Evolutionary conservation across 2,113 vertebrate genomes (phyloP).

Genomic region (Hystrix cristata): DNA sequence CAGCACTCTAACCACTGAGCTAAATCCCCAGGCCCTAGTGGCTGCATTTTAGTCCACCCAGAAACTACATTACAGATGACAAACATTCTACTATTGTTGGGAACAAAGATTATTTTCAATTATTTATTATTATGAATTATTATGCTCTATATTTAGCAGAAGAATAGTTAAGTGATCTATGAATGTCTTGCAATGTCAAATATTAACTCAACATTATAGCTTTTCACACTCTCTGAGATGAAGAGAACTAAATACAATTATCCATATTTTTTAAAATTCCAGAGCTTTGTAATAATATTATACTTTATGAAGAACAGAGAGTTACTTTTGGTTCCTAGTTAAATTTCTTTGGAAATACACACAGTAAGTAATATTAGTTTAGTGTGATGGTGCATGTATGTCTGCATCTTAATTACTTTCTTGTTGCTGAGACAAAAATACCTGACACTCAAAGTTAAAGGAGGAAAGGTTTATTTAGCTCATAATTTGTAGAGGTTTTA

Average conservation of each 20-base stretch:
- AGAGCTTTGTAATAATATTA: not conserved
- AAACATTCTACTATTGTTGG: not conserved
- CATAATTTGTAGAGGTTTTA: no score
- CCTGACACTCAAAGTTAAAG: no score
- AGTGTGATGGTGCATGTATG: not conserved
- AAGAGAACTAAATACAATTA: constrained; percentile 32
- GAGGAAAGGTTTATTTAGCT: no score
- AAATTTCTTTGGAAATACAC: constrained; percentile 26
- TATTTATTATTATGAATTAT: constrained; percentile 15
- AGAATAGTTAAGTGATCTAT: not conserved
- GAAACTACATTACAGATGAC: constrained; percentile 27
- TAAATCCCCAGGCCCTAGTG: not conserved
- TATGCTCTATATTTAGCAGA: constrained; percentile 39
- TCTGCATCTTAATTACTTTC: not conserved
- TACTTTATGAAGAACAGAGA: constrained; percentile 38
- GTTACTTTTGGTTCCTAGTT: constrained; percentile 15
- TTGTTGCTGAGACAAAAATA: no score
- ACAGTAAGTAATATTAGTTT: not conserved
- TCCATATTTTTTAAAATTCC: constrained; percentile 50
- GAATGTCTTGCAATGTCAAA: not conserved
- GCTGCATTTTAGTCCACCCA: constrained; percentile 9
- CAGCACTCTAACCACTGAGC: not conserved
- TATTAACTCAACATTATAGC: not conserved
- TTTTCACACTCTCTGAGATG: constrained; percentile 24
- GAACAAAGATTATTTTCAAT: not conserved